A percentile compares a stretch with the other conserved stretches of the same genome.
These are phyloP conservation scores for Conus betulinus DNA, from an alignment of 1,140 invertebrate species.

Conservation along the genomic window DNA sequence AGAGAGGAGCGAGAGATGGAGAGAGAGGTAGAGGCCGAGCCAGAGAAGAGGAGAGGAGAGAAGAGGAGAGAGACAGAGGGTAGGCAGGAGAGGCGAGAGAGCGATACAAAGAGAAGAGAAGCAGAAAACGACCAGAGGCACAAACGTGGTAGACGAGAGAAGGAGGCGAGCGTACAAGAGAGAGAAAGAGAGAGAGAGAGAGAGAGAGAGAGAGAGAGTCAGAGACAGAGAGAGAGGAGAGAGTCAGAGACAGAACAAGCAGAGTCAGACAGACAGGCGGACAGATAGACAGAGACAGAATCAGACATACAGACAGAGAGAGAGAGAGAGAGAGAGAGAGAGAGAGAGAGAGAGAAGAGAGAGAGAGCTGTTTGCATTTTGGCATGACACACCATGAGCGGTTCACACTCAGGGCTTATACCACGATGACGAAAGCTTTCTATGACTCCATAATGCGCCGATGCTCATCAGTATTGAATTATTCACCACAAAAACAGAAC, in stretches of 20 bases:
- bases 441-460: no score
- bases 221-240: neutral
- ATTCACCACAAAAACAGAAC: no score
- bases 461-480: no score
- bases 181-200: neutral
- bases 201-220: neutral
- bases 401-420: no score
- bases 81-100: no score
- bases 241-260: neutral
- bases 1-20: neutral
- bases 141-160: no score
- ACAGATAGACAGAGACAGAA: neutral
- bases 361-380: no score
- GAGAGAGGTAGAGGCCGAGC: slow-evolving; percentile 7
- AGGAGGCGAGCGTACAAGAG: neutral
- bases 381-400: no score
- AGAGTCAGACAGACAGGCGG: neutral
- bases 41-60: neutral
- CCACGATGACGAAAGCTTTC: no score
- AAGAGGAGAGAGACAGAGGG: neutral
- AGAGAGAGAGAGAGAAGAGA: neutral
- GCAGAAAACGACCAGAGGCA: no score
- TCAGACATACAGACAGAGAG: neutral
- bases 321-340: no score
- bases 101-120: no score